These are phyloP conservation scores for Chrysoperla carnea DNA, from an alignment of 1,140 invertebrate genomes.

Conservation along the genomic window DNA sequence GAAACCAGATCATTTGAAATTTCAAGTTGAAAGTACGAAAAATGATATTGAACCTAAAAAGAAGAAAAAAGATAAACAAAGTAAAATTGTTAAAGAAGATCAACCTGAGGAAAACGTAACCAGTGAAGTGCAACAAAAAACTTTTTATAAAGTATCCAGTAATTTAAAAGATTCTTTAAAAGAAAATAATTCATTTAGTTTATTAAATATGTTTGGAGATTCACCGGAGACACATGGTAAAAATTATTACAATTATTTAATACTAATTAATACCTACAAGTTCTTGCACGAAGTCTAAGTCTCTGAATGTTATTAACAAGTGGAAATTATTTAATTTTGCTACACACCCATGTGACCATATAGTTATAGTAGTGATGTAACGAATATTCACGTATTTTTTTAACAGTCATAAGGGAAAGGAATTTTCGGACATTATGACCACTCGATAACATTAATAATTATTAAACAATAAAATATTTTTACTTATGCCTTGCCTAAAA, in stretches of 20 bases:
- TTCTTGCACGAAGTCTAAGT: too few species aligned
- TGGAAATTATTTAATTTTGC: too few species aligned
- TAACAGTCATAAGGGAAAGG: too few species aligned
- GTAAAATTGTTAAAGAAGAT: constrained; percentile 7
- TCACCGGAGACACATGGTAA: constrained; percentile 8
- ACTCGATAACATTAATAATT: too few species aligned
- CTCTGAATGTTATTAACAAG: too few species aligned
- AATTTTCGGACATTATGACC: too few species aligned
- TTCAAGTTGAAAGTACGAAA: constrained; percentile 24
- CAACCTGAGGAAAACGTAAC: neutral
- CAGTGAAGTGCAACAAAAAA: constrained; percentile 35
- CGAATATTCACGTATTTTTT: too few species aligned
- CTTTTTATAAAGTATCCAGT: constrained; percentile 42
- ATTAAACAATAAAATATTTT: too few species aligned
- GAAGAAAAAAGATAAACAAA: constrained; percentile 17
- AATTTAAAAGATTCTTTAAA: constrained; percentile 30
- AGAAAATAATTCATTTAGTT: constrained; percentile 31
- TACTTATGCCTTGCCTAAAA: too few species aligned
- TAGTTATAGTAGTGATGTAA: too few species aligned
- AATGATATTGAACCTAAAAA: constrained; percentile 17
- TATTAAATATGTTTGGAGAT: constrained; percentile 32
- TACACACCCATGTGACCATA: too few species aligned
- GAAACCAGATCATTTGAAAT: constrained; percentile 34
- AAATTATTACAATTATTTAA: neutral
- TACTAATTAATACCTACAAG: too few species aligned